Evolutionary conservation across 2,113 vertebrate species (phyloP).

Genomic region (Dipodomys stephensi): DNA sequence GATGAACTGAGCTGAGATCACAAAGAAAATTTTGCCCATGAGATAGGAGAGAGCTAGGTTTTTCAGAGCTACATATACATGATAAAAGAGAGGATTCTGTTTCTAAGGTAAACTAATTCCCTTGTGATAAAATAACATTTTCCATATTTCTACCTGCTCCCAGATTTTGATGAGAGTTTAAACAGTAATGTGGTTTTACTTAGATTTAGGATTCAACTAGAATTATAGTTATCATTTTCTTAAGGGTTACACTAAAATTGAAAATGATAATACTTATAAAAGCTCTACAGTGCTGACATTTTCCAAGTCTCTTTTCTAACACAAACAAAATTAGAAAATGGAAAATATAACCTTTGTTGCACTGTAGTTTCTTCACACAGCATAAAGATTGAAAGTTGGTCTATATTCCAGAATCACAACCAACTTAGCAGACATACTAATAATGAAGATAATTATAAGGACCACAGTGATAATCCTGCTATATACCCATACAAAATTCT

Average conservation of each 20-base stretch:
- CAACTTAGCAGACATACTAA: constrained; percentile 45
- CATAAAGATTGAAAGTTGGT: constrained; percentile 52
- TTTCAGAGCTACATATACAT: neutral
- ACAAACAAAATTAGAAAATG: constrained; percentile 78
- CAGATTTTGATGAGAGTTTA: constrained; percentile 50
- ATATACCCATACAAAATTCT: neutral
- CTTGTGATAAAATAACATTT: constrained; percentile 51
- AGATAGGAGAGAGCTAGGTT: neutral
- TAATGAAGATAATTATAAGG: neutral
- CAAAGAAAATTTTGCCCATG: constrained; percentile 29
- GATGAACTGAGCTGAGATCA: constrained; percentile 55
- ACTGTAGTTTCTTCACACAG: constrained; percentile 13
- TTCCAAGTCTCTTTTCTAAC: constrained; percentile 57
- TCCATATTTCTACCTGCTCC: neutral
- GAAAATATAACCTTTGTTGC: constrained; percentile 75
- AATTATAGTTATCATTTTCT: constrained; percentile 69
- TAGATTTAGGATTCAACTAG: constrained; percentile 35
- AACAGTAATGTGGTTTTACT: constrained; percentile 51
- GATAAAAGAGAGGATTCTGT: neutral
- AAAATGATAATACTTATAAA: constrained; percentile 77
- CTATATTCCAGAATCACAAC: constrained; percentile 38
- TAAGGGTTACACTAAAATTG: constrained; percentile 69
- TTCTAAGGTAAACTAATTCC: constrained; percentile 50
- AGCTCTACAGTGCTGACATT: constrained; percentile 72
- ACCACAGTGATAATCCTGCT: neutral